Conservation (phyloP, 2,797 vertebrate species). For the Nannoperca australis region DNA sequence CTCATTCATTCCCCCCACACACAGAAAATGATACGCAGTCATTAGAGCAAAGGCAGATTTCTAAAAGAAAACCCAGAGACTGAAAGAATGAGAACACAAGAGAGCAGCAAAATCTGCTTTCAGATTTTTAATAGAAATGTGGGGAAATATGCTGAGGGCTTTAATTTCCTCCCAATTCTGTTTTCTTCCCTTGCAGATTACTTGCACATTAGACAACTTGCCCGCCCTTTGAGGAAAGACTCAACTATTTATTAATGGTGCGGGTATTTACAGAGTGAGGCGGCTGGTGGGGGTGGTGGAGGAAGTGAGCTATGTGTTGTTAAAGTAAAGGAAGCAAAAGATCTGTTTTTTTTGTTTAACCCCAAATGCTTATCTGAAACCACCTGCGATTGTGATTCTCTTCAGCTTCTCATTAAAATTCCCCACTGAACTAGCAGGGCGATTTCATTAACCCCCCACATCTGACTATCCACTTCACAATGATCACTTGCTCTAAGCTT, state of each 20-base stretch:
- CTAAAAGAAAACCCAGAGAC: constrained; percentile 28
- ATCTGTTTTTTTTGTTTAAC: constrained; percentile 38
- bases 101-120: constrained; percentile 42
- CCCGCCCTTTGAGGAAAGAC: constrained; percentile 58
- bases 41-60: constrained; percentile 58
- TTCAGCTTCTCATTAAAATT: constrained; percentile 74
- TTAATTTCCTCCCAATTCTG: constrained; percentile 56
- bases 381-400: constrained; percentile 67
- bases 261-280: constrained; percentile 70
- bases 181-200: constrained; percentile 57
- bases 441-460: constrained; percentile 69
- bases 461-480: constrained; percentile 40
- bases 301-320: constrained; percentile 19
- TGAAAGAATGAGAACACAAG: constrained; percentile 16
- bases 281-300: constrained; percentile 19
- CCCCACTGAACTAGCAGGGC: constrained; percentile 48
- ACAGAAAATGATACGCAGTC: constrained; percentile 53
- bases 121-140: constrained; percentile 69
- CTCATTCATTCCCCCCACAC: constrained; percentile 35
- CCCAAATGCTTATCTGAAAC: constrained; percentile 52
- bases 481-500: constrained; percentile 57
- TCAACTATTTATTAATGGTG: constrained; percentile 69
- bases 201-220: constrained; percentile 57
- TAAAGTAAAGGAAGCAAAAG: constrained; percentile 41
- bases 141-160: constrained; percentile 48